These are phyloP conservation scores for Gnatocerus cornutus DNA, from an alignment of 2,888 invertebrate genomes.

Conservation along the genomic window DNA sequence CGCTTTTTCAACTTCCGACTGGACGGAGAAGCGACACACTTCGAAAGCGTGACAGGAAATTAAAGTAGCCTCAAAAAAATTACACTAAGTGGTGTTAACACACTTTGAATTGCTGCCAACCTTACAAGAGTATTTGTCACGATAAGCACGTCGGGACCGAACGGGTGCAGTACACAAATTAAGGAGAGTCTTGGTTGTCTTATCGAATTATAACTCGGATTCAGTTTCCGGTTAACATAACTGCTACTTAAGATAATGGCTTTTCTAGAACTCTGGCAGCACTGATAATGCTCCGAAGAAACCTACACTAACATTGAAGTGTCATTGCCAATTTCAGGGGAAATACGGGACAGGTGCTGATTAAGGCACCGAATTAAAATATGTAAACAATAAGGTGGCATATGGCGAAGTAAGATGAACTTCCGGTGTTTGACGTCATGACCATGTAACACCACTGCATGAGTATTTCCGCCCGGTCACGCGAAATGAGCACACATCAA, in stretches of 20 bases:
- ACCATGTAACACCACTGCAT: conserved; percentile 64
- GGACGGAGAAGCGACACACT: conserved; percentile 31
- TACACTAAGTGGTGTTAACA: conserved; percentile 33
- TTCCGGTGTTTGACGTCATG: conserved; percentile 61
- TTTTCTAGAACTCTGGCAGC: conserved; percentile 51
- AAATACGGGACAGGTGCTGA: conserved; percentile 23
- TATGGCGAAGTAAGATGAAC: conserved; percentile 65
- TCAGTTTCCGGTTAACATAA: conserved; percentile 55
- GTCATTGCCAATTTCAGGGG: conserved; percentile 28
- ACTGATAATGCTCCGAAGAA: conserved; percentile 42
- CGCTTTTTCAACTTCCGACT: conserved; percentile 42
- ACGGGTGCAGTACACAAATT: conserved; percentile 45
- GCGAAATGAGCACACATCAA: conserved; percentile 65
- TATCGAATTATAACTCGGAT: conserved; percentile 57
- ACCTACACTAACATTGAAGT: conserved; percentile 41
- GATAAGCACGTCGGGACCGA: conserved; percentile 38
- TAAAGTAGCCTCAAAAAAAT: conserved; percentile 34
- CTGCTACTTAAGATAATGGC: conserved; percentile 60
- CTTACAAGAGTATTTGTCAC: conserved; percentile 30
- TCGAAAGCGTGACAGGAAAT: conserved; percentile 48
- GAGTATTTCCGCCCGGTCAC: conserved; percentile 69
- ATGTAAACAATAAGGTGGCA: conserved; percentile 62
- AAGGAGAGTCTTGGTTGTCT: conserved; percentile 53
- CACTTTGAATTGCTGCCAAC: conserved; percentile 40
- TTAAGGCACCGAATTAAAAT: conserved; percentile 34